Base-by-base conservation (phyloP, 2,797 vertebrate species). In the Sebastes vulpes region DNA sequence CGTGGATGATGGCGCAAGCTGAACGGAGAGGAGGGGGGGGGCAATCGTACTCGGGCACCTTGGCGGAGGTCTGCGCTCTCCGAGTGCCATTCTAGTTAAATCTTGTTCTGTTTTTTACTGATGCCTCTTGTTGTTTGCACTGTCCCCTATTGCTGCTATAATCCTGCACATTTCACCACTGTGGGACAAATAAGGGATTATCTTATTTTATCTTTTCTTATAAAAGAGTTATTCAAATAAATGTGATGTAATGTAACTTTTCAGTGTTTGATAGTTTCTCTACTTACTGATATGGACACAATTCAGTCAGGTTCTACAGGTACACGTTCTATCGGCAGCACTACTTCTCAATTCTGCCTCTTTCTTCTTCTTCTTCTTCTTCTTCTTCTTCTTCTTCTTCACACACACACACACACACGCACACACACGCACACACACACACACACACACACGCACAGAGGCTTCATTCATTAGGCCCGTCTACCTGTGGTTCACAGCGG, bases 401-500 rank as follows among this genome's bases (percentile, higher is more conserved):
- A 52, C 57, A 72, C 46, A 48, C 54, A 66, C 53, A 23, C 38
- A 65, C 64, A 57, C 57, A 72, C 61, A 31, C 58, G 6, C 26
- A 46, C 70, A 46, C 58, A 9, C 53, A 11, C 38, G 11, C 32
- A 31, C 59, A 14, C 32, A 53, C 70, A 53, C 58, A 54, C 48
- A 65, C 56, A 70, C 54, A 28, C 38, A 72, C 65, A 60, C 57
- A 80, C 63, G 48, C 63, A 73, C 46, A 68, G 5, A 66, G 1
- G 3, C 21, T 52, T 59, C 57, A 61, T 77, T 89, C 85, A 85
- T 86, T 83, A 89, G 60, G 10, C 25, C 61, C 57, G 71, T 82
- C 77, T 73, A 73, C 77, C 72, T 83, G 63, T 58, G 64, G 76
- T 83, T 84, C 75, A 65, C 75, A 71, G 73, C 38, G 21, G 77